A percentile compares a stretch with the other conserved stretches of the same genome.
Evolutionary conservation across 2,888 invertebrate genomes (phyloP).

Genomic region (Melanostoma scalare): DNA sequence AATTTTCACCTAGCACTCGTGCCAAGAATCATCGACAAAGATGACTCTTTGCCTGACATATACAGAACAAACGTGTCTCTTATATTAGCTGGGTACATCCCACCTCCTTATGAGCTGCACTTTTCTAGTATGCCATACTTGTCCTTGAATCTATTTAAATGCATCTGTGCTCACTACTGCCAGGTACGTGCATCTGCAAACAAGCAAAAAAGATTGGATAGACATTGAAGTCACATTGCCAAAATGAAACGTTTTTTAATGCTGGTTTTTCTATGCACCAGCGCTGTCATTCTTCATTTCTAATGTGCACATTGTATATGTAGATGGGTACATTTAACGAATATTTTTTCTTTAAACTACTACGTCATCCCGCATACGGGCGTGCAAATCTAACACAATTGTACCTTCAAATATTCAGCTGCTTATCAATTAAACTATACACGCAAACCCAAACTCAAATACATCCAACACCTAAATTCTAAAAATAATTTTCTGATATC

Average conservation of each 20-base stretch:
- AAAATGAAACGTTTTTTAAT: constrained; percentile 40
- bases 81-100: constrained; percentile 39
- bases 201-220: constrained; percentile 66
- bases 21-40: constrained; percentile 68
- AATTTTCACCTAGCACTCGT: constrained; percentile 62
- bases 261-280: background rate
- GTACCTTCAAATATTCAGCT: constrained; percentile 25
- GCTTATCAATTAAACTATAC: constrained; percentile 53
- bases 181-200: constrained; percentile 72
- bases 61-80: constrained; percentile 49
- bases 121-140: constrained; percentile 68
- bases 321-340: background rate
- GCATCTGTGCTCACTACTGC: constrained; percentile 60
- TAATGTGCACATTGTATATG: background rate
- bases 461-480: constrained; percentile 44
- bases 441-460: background rate
- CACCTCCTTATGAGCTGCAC: constrained; percentile 53
- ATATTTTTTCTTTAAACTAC: background rate
- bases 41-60: constrained; percentile 63
- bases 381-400: constrained; percentile 32
- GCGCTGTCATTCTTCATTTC: constrained; percentile 4
- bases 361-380: constrained; percentile 16
- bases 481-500: constrained; percentile 67
- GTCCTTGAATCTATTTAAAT: constrained; percentile 73
- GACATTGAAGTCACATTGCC: constrained; percentile 69